These are phyloP conservation scores for Phacellophora camtschatica DNA, from an alignment of 30 jellyfish, hydroid and myxozoan species.

Conservation along the genomic window DNA sequence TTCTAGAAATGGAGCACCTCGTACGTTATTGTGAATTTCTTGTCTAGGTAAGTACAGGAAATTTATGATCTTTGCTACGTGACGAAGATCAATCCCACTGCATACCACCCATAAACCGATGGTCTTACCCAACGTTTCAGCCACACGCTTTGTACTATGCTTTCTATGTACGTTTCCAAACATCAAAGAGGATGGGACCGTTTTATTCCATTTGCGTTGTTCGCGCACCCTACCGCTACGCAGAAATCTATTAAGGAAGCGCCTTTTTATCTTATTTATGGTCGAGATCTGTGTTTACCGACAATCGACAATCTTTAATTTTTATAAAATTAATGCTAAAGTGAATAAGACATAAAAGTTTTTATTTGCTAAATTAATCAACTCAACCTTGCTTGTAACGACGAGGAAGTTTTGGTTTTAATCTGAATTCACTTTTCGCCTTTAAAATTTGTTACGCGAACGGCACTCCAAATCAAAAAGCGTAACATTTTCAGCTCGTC, in stretches of 20 bases:
- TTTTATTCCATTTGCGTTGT: constrained; percentile 32
- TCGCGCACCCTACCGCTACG: constrained; percentile 39
- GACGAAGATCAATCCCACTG: constrained; percentile 19
- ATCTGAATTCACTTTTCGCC: too few relatives aligned
- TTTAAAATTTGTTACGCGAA: too few relatives aligned
- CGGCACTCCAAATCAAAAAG: too few relatives aligned
- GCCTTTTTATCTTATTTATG: constrained; percentile 67
- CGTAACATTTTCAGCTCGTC: too few relatives aligned
- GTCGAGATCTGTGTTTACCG: constrained; percentile 70
- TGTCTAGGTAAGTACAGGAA: constrained; percentile 33
- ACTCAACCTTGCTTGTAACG: too few relatives aligned
- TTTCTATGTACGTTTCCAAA: constrained; percentile 18
- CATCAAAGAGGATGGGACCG: constrained; percentile 71
- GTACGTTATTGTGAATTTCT: constrained; percentile 14
- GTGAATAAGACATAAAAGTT: too few relatives aligned
- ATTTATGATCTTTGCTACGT: constrained; percentile 21
- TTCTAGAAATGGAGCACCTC: constrained; percentile 62
- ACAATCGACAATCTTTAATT: too few relatives aligned
- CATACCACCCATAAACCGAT: constrained; percentile 59
- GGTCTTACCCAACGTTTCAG: constrained; percentile 44
- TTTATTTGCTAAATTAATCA: too few relatives aligned
- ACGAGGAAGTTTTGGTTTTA: too few relatives aligned
- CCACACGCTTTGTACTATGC: constrained; percentile 26
- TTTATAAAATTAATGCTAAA: too few relatives aligned
- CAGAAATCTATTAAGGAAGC: constrained; percentile 67